phyloP scores from a whole-genome alignment of 2,888 invertebrate species.

The Epicampocera succincta region DNA sequence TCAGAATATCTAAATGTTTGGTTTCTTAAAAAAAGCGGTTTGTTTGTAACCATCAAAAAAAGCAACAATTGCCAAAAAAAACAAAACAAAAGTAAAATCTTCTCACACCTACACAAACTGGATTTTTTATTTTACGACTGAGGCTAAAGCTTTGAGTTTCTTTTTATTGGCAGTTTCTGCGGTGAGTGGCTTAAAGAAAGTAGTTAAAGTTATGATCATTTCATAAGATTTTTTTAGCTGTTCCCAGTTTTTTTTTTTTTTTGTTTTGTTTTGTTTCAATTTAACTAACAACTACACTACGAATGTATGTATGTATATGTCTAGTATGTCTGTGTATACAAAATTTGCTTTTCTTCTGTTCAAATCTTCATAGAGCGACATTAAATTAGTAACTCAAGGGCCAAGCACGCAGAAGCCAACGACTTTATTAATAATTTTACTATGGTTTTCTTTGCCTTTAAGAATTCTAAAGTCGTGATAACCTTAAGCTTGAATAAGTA shows the following conservation, averaged over 20 bases:
- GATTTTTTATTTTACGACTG: slow-evolving; percentile 29
- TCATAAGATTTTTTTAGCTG: neutral
- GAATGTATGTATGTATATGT: neutral
- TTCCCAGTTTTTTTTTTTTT: neutral
- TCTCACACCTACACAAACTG: slow-evolving; percentile 56
- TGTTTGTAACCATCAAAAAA: neutral
- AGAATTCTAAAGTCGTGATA: neutral
- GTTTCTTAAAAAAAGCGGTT: too few relatives aligned
- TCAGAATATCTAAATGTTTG: too few relatives aligned
- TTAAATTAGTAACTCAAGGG: neutral
- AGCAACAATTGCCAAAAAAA: neutral
- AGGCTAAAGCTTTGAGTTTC: slow-evolving; percentile 16
- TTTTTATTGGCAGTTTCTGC: neutral
- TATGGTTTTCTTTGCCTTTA: neutral
- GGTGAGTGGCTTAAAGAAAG: too few relatives aligned
- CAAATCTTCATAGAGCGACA: neutral
- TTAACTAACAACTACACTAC: neutral
- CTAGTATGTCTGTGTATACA: neutral
- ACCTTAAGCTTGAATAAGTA: neutral
- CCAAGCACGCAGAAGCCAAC: neutral
- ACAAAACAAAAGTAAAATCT: slow-evolving; percentile 14
- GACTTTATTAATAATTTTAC: neutral
- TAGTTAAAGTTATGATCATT: too few relatives aligned
- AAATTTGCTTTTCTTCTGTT: too few relatives aligned
- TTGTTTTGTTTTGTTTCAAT: neutral